Evolutionary conservation across 2,888 invertebrate genomes (phyloP).

Genomic region (Nasonovia ribisnigri): DNA sequence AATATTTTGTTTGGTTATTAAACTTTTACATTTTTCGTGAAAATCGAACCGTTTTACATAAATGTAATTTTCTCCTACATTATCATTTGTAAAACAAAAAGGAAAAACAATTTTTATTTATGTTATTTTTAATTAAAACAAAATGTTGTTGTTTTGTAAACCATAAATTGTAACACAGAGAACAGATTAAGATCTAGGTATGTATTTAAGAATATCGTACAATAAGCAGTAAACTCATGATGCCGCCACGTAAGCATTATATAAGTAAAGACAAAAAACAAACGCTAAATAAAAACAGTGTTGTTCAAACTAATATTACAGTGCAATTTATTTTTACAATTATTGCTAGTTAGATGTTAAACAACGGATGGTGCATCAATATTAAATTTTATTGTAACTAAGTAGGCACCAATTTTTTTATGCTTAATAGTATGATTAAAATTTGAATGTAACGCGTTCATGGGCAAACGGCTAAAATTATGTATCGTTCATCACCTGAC

Average conservation of each 20-base stretch:
- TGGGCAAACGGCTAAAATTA: constrained; percentile 37
- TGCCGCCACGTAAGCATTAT: neutral
- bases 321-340: neutral
- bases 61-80: neutral
- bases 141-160: neutral
- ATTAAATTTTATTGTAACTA: neutral
- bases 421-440: neutral
- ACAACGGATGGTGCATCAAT: neutral
- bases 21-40: neutral
- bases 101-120: neutral
- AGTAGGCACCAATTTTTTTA: neutral
- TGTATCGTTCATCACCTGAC: constrained; percentile 39
- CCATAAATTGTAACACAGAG: neutral
- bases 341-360: neutral
- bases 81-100: neutral
- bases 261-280: neutral
- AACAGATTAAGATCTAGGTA: neutral
- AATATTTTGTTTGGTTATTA: neutral
- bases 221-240: neutral
- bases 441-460: neutral
- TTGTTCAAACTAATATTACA: neutral
- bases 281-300: neutral
- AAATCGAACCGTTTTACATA: neutral
- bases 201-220: neutral
- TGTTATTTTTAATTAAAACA: neutral